phyloP scores from a whole-genome alignment of 2,113 vertebrate genomes.

The Labeo catla region DNA sequence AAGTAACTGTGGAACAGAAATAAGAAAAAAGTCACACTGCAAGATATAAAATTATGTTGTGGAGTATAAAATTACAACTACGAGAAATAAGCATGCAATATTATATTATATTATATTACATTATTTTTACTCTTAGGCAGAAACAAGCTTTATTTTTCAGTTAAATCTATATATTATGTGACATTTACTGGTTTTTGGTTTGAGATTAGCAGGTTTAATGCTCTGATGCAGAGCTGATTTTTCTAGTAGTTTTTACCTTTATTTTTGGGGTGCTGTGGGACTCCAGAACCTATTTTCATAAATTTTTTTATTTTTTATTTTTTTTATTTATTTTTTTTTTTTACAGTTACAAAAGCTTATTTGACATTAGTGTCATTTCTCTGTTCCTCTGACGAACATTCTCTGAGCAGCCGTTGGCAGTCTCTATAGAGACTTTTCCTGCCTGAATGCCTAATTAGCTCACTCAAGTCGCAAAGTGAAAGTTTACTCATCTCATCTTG shows the following conservation, averaged over 20 bases:
- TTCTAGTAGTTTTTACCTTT: neutral
- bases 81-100: no score
- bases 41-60: no score
- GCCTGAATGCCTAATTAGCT: constrained; percentile 33
- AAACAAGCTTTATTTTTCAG: neutral
- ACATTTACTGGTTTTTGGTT: neutral
- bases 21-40: no score
- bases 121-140: neutral
- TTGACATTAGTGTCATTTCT: neutral
- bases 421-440: constrained; percentile 74
- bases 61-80: no score
- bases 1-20: no score
- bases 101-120: neutral
- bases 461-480: neutral
- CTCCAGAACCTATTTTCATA: neutral
- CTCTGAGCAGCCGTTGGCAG: constrained; percentile 23
- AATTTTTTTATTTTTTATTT: neutral
- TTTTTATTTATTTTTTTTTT: neutral
- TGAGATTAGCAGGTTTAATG: neutral
- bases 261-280: neutral
- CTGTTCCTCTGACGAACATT: neutral
- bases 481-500: neutral
- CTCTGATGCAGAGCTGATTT: neutral
- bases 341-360: neutral
- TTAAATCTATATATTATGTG: neutral